A percentile compares a stretch with the other conserved stretches of the same genome.
Evolutionary conservation across 2,113 vertebrate genomes (phyloP).

Genomic region (Xiphias gladius): DNA sequence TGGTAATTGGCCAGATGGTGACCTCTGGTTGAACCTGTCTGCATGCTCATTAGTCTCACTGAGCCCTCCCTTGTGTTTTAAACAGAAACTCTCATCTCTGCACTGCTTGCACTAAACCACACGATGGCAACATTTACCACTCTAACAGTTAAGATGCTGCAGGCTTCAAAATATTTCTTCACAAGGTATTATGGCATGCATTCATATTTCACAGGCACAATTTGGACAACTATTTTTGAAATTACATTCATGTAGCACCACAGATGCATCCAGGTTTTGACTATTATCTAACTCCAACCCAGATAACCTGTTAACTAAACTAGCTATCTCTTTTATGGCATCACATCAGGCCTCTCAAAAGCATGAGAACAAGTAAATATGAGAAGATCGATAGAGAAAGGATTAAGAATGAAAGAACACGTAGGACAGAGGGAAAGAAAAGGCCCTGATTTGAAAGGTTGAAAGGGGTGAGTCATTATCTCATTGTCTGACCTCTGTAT

Average conservation of each 20-base stretch:
- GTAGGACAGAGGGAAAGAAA: conserved; percentile 64
- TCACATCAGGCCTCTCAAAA: conserved; percentile 54
- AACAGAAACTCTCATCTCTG: conserved; percentile 6
- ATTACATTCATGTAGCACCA: background rate
- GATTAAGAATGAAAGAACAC: conserved; percentile 76
- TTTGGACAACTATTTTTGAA: conserved; percentile 34
- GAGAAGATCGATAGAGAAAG: conserved; percentile 80
- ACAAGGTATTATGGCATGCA: conserved; percentile 5
- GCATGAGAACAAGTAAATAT: conserved; percentile 75
- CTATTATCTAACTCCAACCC: conserved; percentile 17
- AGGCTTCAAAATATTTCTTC: background rate
- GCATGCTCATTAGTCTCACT: conserved; percentile 88
- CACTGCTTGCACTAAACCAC: conserved; percentile 54
- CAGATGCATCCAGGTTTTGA: background rate
- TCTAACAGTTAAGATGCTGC: conserved; percentile 26
- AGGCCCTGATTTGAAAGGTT: conserved; percentile 77
- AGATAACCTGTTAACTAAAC: conserved; percentile 39
- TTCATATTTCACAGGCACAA: conserved; percentile 46
- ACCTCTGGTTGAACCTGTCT: conserved; percentile 91
- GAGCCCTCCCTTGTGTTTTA: conserved; percentile 67
- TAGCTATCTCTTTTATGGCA: conserved; percentile 12
- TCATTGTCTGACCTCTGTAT: conserved; percentile 80
- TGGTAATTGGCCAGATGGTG: conserved; percentile 93
- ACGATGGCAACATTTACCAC: conserved; percentile 87
- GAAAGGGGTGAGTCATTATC: conserved; percentile 81